These are phyloP conservation scores for Setipinna tenuifilis DNA, from an alignment of 2,797 vertebrate genomes.

Conservation along the genomic window DNA sequence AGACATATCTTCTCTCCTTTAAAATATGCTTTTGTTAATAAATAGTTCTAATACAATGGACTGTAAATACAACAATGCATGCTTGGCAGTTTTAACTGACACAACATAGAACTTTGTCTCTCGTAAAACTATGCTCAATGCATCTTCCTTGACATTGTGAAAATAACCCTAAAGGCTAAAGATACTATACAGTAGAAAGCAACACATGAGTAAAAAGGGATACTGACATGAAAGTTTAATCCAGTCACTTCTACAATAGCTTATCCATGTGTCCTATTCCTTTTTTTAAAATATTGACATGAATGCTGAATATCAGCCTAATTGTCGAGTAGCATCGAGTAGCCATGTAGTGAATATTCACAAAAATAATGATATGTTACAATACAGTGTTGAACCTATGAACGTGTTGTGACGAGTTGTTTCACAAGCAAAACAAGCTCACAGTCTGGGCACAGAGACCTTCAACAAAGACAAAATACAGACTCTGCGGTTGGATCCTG, in stretches of 20 bases:
- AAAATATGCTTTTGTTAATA: slow-evolving; percentile 72
- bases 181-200: slow-evolving; percentile 70
- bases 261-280: slow-evolving; percentile 38
- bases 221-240: slow-evolving; percentile 44
- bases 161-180: slow-evolving; percentile 43
- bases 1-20: slow-evolving; percentile 66
- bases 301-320: slow-evolving; percentile 71
- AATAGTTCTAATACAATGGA: slow-evolving; percentile 79
- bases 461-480: neutral
- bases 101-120: slow-evolving; percentile 55
- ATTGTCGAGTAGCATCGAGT: slow-evolving; percentile 38
- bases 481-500: slow-evolving; percentile 1
- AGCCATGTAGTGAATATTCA: slow-evolving; percentile 52
- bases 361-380: slow-evolving; percentile 59
- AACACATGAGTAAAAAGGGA: slow-evolving; percentile 45
- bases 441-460: slow-evolving; percentile 73
- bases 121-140: slow-evolving; percentile 76
- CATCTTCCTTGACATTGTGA: slow-evolving; percentile 81
- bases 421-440: slow-evolving; percentile 73
- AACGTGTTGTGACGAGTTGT: slow-evolving; percentile 47
- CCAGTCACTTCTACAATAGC: slow-evolving; percentile 62
- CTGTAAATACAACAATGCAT: slow-evolving; percentile 86
- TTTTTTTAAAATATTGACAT: slow-evolving; percentile 53
- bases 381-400: slow-evolving; percentile 54
- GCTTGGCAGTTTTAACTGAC: slow-evolving; percentile 81